Conservation (phyloP, 1,140 invertebrate genomes). For the Bombus picipes region DNA sequence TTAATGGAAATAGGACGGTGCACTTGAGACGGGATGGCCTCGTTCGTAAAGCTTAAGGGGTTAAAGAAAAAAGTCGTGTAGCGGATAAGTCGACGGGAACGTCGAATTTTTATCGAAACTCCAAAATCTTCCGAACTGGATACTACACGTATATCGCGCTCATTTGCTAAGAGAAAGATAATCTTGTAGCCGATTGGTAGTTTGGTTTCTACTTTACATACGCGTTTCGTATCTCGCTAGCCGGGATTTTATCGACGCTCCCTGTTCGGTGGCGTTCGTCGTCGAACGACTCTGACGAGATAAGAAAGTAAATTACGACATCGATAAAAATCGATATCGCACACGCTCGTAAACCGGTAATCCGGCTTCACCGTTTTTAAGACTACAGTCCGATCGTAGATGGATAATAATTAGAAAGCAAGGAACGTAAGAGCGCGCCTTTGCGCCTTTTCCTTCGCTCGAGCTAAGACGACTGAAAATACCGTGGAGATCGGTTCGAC, state of each 20-base stretch:
- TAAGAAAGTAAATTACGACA: conserved; percentile 67
- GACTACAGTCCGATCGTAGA: conserved; percentile 39
- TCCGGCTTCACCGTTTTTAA: conserved; percentile 36
- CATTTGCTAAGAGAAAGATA: neutral
- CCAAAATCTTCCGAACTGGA: neutral
- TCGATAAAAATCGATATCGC: conserved; percentile 65
- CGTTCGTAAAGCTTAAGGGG: no score
- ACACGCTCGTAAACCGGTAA: conserved; percentile 21
- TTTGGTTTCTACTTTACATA: neutral
- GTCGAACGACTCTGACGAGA: conserved; percentile 55
- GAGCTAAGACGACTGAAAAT: no score
- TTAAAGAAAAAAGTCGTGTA: no score
- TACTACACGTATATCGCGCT: no score
- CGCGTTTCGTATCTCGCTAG: conserved; percentile 25
- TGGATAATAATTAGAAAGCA: conserved; percentile 8
- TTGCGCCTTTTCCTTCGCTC: no score
- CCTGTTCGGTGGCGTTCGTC: conserved; percentile 61
- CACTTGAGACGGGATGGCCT: no score
- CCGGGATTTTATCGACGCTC: conserved; percentile 62
- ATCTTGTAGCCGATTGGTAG: neutral
- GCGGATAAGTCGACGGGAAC: no score
- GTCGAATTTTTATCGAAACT: neutral
- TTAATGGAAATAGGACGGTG: no score
- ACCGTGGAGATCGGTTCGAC: no score
- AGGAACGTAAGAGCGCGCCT: neutral